Conservation (phyloP, 1,140 invertebrate genomes). For the Aphis craccivora region DNA sequence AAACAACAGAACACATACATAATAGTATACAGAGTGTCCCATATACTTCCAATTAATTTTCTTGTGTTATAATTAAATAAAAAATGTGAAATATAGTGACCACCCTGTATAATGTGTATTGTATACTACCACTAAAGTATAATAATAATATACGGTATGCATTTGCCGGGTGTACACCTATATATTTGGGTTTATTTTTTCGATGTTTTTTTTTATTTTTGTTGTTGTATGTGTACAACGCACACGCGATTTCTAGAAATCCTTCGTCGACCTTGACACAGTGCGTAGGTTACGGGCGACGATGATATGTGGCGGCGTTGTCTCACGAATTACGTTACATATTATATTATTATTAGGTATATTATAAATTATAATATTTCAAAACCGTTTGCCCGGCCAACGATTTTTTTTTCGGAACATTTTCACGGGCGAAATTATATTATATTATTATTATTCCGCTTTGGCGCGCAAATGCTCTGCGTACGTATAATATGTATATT, state of each 20-base stretch:
- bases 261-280: conserved; percentile 18
- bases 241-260: conserved; percentile 18
- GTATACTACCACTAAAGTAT: background rate
- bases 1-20: background rate
- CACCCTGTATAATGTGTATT: background rate
- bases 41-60: background rate
- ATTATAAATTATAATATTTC: conserved; percentile 15
- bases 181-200: conserved; percentile 23
- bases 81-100: background rate
- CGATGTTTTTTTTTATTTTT: background rate
- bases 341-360: background rate
- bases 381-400: background rate
- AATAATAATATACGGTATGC: background rate
- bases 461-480: background rate
- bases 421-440: background rate
- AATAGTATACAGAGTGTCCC: background rate
- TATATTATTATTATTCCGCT: background rate
- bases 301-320: background rate
- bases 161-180: background rate
- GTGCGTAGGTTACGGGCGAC: conserved; percentile 12
- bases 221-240: background rate
- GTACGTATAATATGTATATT: background rate
- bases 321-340: background rate
- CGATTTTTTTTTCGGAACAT: background rate
- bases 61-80: background rate